Conservation (phyloP, 2,113 vertebrate species). For the Epinephelus fuscoguttatus region DNA sequence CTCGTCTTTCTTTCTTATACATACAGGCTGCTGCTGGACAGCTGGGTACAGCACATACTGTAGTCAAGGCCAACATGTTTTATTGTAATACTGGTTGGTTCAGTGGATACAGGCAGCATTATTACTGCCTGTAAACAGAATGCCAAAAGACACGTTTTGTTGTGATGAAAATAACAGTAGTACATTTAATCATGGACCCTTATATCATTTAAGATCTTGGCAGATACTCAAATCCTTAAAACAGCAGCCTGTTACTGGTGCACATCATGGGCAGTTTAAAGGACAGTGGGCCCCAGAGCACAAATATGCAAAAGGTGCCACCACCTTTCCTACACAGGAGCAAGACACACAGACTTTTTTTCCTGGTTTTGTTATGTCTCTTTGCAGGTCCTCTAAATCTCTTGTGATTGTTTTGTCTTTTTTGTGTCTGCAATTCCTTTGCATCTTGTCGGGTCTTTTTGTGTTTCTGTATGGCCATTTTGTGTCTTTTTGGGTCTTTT, state of each 20-base stretch:
- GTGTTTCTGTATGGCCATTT: no score
- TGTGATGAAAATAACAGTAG: background rate
- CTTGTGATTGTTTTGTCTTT: no score
- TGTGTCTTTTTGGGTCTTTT: no score
- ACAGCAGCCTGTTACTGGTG: background rate
- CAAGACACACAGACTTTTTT: no score
- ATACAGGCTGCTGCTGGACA: constrained; percentile 9
- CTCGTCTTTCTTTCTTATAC: background rate
- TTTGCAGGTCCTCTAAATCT: no score
- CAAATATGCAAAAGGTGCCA: no score
- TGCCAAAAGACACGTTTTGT: background rate
- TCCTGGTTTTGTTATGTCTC: no score
- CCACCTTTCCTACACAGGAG: no score
- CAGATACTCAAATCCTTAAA: background rate
- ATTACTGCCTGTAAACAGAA: background rate
- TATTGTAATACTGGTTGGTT: constrained; percentile 1
- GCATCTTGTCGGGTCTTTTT: no score
- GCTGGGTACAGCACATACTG: constrained; percentile 10
- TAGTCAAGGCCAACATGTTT: background rate
- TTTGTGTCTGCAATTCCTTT: no score
- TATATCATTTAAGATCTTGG: background rate
- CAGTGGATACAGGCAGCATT: constrained; percentile 6
- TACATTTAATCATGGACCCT: background rate
- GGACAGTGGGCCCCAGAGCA: no score
- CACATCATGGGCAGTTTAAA: background rate